These are phyloP conservation scores for Cossypha dichroa DNA, from an alignment of 2,797 vertebrate species.

Conservation along the genomic window DNA sequence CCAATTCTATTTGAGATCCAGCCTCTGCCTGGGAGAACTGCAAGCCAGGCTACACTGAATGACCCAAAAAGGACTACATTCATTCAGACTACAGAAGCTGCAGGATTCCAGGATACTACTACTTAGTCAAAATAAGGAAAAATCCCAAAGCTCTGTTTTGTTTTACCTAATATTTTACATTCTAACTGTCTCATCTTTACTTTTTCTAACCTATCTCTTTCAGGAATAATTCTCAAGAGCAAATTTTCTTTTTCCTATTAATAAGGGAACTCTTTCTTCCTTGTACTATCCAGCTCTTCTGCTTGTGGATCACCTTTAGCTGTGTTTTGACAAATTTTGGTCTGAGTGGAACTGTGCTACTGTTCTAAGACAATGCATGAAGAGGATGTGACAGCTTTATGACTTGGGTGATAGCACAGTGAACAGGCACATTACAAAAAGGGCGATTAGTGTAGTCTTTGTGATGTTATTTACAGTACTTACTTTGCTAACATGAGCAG, in stretches of 20 bases:
- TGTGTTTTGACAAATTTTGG: neutral
- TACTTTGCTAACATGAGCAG: slow-evolving; percentile 14
- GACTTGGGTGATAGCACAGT: neutral
- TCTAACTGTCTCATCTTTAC: neutral
- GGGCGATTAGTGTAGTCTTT: neutral
- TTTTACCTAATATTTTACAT: neutral
- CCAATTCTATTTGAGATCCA: neutral
- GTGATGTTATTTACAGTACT: slow-evolving; percentile 38
- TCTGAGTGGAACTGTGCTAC: neutral
- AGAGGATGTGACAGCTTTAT: slow-evolving; percentile 29
- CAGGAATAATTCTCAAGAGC: neutral
- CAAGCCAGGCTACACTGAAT: neutral
- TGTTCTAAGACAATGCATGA: neutral
- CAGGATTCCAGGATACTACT: neutral
- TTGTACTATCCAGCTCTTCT: neutral
- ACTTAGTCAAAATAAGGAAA: neutral
- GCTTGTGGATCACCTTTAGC: neutral
- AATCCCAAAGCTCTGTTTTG: rapidly evolving
- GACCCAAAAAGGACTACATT: neutral
- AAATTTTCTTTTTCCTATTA: neutral
- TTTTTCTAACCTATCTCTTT: neutral
- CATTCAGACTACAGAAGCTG: neutral
- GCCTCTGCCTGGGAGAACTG: neutral
- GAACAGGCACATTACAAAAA: neutral
- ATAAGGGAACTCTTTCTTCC: neutral